Evolutionary conservation across 2,888 invertebrate genomes (phyloP), one percentile per base, ranked within the genome.

Genomic region (Ormia ochracea): DNA sequence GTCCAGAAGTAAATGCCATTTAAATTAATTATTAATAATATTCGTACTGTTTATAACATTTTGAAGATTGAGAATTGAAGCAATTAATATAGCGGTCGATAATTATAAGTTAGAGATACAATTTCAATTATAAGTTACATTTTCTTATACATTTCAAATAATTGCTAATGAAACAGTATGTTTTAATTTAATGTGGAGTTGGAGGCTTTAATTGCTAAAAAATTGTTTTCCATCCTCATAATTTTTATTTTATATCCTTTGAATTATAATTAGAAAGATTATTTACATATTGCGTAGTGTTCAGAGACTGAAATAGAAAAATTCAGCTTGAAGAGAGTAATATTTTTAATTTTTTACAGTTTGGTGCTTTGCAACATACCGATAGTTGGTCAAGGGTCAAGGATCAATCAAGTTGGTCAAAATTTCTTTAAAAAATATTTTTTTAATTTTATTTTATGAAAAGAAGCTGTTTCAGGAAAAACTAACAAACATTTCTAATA

Each of bases 221-320:
- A 28, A 12, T 4, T 23, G 14, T 52, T 33, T 19, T 10, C 12
- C 12, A 28, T 38, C 17, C 19, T 4, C 17, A 48, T 48, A 59
- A 38, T 48, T 59, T 2, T 43, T 14, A 23, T 14, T 26, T 31
- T 31, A 68, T 45, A 9, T 31, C 19, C 31, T 38, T n/a, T 19
- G 12, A 17, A 45, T 31, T 43, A 43, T 56, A 56, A 33, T 33
- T 56, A 36, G 31, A 12, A 31, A 31, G 6, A 41, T 10, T 54
- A 66, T 63, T 66, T 66, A 66, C 66, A 66, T 41, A n/a, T 28
- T 17, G 12, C 28, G n/a, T 38, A 4, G 26, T 36, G 23, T 48
- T 63, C 14, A n/a, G 1, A 17, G n/a, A 4, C 21, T 4, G 21
- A 23, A 36, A 26, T 12, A 43, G 23, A 23, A 45, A 31, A 26